These are phyloP conservation scores for Morinoia aosen DNA, from an alignment of 2,888 invertebrate genomes.

Conservation along the genomic window DNA sequence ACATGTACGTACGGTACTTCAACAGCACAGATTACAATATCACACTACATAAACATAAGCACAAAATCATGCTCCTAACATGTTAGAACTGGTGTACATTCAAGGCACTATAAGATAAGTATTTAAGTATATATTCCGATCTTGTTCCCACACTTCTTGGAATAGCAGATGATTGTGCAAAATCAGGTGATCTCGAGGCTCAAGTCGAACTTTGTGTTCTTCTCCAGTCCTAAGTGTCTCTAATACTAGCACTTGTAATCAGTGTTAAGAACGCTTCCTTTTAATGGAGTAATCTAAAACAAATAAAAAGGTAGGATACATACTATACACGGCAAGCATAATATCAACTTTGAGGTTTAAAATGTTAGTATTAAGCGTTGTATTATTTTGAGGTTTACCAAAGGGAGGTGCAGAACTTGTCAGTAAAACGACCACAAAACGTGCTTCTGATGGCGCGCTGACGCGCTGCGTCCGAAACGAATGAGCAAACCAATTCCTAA, in stretches of 20 bases:
- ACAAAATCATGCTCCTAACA: no score
- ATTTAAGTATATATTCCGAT: background rate
- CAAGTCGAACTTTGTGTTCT: background rate
- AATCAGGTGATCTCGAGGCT: no score
- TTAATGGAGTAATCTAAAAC: background rate
- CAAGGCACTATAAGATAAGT: background rate
- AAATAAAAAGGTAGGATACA: background rate
- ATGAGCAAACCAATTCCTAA: no score
- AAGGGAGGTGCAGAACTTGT: background rate
- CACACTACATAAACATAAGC: no score
- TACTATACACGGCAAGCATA: background rate
- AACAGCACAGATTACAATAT: background rate
- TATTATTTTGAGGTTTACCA: background rate
- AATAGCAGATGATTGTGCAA: no score
- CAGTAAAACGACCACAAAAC: background rate
- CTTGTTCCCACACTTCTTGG: no score
- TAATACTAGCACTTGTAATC: background rate
- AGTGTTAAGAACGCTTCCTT: background rate
- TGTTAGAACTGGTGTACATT: no score
- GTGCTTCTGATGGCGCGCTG: slow-evolving; percentile 10
- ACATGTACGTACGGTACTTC: background rate
- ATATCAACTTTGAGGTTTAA: background rate
- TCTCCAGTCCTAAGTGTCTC: background rate
- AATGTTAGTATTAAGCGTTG: background rate
- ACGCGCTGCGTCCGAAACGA: background rate